Evolutionary conservation across 30 jellyfish, hydroid and myxozoan genomes (phyloP), one percentile per base, ranked within the genome.

Genomic region (Mastigias papua): DNA sequence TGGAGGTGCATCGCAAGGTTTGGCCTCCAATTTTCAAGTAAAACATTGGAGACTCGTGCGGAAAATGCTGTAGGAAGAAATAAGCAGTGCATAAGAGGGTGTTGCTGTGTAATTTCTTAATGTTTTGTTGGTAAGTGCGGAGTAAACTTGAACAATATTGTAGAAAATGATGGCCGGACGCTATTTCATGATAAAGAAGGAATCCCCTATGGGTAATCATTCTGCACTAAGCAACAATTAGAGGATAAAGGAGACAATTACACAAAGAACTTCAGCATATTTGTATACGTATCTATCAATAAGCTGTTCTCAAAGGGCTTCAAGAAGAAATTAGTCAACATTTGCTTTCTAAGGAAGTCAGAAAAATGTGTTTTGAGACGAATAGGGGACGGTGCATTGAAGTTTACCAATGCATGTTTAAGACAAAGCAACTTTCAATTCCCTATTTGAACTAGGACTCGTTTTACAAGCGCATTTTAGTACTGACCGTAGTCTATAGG

Each of bases 331-430:
- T 42, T 69, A 73, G 86, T 67, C 88, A 85, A 85, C 94, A 85
- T 85, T 85, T 85, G 94, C 94, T 78, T 81, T 80, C 94, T 85
- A 72, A 71, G 69, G 86, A 72, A 72, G 82, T 78, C 73, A 71
- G 67, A 85, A 54, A 34, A 85, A 34, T 34, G 73, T 48, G 46
- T 32, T 50, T 34, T 13, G 76, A 73, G 88, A 46, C 80, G 35
- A 70, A 49, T 10, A 42, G 65, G 63, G 20, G 63, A 31, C 66
- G 74, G 63, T 25, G 78, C 49, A 42, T 11, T 48, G 61, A 58
- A 73, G 72, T 58, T 57, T 73, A 46, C 78, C 61, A 5, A n/a
- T 49, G 34, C 48, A 15, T 31, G 11, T 22, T 73, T 85, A 63
- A 37, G 88, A 48, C 84, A 85, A 85, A 64, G 73, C 37, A 2